These are phyloP conservation scores for Lepidostoma basale DNA, from an alignment of 1,140 invertebrate species.

Conservation along the genomic window DNA sequence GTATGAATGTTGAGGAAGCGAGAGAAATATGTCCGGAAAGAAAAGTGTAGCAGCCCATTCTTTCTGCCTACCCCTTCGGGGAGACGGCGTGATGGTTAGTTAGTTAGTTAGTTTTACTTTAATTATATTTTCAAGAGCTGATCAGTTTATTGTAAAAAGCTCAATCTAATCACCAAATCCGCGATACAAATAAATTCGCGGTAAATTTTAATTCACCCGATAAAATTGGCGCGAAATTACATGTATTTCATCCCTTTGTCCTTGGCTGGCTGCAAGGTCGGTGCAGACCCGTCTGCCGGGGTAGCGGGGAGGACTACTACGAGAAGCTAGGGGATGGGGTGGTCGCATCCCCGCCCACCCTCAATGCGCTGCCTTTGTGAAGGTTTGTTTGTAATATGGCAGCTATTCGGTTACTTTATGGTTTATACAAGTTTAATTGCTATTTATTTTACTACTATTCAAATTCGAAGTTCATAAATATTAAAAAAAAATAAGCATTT, in stretches of 20 bases:
- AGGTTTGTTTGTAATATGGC: not conserved
- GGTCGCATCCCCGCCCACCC: not conserved
- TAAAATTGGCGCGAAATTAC: no score
- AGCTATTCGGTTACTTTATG: no score
- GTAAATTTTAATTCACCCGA: not conserved
- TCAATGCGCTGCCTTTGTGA: not conserved
- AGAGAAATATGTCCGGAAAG: no score
- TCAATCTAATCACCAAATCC: no score
- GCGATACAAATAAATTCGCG: no score
- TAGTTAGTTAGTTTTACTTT: no score
- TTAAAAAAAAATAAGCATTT: not conserved
- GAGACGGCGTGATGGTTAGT: no score
- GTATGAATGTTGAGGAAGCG: no score
- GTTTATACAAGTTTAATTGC: not conserved
- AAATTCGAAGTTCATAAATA: not conserved
- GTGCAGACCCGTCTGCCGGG: not conserved
- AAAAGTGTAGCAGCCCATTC: no score
- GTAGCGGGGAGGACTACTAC: not conserved
- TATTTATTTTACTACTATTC: not conserved
- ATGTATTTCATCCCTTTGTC: not conserved
- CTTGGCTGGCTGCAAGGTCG: constrained; percentile 9
- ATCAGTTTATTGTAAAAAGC: no score
- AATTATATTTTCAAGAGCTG: no score
- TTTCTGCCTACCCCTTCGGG: no score
- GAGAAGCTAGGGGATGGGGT: not conserved